Conservation (phyloP, 2,797 vertebrate genomes). For the Gymnodraco acuticeps region DNA sequence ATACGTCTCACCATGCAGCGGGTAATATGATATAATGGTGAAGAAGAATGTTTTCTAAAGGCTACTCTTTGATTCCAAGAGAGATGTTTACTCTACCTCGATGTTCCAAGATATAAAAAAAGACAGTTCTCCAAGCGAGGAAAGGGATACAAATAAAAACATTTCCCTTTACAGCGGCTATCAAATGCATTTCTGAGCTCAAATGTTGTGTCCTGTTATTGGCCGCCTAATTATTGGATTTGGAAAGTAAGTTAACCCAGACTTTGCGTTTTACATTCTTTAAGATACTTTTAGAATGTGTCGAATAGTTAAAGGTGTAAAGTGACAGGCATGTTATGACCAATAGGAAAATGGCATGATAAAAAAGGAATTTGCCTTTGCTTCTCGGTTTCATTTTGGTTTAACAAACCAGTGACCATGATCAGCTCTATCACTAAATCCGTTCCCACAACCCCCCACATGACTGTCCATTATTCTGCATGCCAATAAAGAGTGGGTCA, state of each 20-base stretch:
- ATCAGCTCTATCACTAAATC: constrained; percentile 45
- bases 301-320: constrained; percentile 4
- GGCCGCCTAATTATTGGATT: constrained; percentile 48
- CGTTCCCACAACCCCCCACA: constrained; percentile 72
- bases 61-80: constrained; percentile 23
- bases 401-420: constrained; percentile 35
- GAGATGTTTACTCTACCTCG: constrained; percentile 36
- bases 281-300: background rate
- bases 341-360: no score
- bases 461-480: constrained; percentile 64
- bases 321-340: constrained; percentile 8
- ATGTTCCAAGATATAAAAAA: constrained; percentile 22
- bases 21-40: background rate
- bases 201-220: constrained; percentile 61
- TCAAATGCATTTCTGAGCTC: constrained; percentile 58
- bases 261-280: constrained; percentile 11
- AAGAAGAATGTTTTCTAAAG: constrained; percentile 23
- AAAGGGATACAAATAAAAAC: constrained; percentile 8
- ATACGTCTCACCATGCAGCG: background rate
- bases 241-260: background rate
- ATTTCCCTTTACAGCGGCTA: constrained; percentile 53
- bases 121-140: background rate
- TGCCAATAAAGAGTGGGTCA: constrained; percentile 64
- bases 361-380: background rate
- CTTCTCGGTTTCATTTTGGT: constrained; percentile 27